A percentile compares a stretch with the other conserved stretches of the same genome.
These are phyloP conservation scores for Synanthedon vespiformis DNA, from an alignment of 2,888 invertebrate species.

Conservation along the genomic window DNA sequence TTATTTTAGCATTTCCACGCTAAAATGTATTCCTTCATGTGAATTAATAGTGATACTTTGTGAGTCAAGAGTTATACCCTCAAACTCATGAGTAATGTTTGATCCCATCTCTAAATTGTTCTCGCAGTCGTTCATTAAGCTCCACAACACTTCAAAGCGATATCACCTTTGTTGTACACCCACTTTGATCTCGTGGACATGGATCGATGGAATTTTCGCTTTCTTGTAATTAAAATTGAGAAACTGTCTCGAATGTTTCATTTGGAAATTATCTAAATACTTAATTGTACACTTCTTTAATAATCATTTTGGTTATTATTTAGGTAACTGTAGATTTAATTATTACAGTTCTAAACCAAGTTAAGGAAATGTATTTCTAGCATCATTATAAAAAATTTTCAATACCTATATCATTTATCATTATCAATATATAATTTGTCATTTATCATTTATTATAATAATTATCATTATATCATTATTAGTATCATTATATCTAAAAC, in stretches of 20 bases:
- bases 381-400: no score
- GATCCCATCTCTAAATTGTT: constrained; percentile 5
- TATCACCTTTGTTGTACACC: constrained; percentile 41
- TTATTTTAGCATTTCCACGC: no score
- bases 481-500: no score
- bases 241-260: constrained; percentile 24
- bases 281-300: no score
- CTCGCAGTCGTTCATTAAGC: constrained; percentile 27
- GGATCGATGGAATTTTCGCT: constrained; percentile 42
- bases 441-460: no score
- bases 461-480: no score
- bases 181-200: constrained; percentile 42
- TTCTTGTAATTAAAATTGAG: constrained; percentile 47
- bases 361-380: no score
- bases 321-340: not conserved
- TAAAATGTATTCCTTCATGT: no score
- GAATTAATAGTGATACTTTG: no score
- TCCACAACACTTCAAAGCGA: constrained; percentile 41
- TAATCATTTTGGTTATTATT: constrained; percentile 8
- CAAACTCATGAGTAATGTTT: not conserved
- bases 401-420: no score
- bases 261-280: constrained; percentile 9
- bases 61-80: no score
- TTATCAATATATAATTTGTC: no score
- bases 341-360: not conserved